phyloP scores from a whole-genome alignment of 2,888 invertebrate genomes.

The Fragum whitleyi region DNA sequence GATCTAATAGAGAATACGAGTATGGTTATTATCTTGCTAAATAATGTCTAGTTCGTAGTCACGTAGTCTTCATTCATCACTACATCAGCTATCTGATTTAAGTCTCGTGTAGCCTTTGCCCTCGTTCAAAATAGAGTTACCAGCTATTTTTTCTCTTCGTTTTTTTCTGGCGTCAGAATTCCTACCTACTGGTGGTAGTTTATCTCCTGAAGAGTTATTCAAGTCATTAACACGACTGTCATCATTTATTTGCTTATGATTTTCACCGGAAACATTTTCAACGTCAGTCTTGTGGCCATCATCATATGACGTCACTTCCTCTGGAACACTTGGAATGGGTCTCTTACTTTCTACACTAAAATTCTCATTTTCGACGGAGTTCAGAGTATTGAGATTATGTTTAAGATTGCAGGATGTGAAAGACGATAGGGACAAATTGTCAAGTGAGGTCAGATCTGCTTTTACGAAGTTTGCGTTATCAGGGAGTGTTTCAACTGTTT shows the following conservation, averaged over 20 bases:
- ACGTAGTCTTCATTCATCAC: not conserved
- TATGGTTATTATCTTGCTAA: too few relatives aligned
- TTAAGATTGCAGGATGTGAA: slow-evolving; percentile 20
- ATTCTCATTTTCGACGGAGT: not conserved
- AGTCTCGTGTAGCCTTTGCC: slow-evolving; percentile 49
- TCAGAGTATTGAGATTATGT: not conserved
- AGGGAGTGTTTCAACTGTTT: not conserved
- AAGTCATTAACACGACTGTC: too few relatives aligned
- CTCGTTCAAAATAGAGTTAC: slow-evolving; percentile 43
- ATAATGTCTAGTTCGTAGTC: too few relatives aligned
- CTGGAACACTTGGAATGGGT: slow-evolving; percentile 51
- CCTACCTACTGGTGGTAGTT: not conserved
- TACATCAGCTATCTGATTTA: slow-evolving; percentile 37
- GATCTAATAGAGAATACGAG: too few relatives aligned
- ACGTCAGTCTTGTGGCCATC: slow-evolving; percentile 5
- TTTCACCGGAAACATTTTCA: not conserved
- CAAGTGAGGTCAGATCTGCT: slow-evolving; percentile 35
- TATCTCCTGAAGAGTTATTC: not conserved
- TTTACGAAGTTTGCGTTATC: slow-evolving; percentile 22
- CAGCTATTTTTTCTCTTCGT: slow-evolving; percentile 43
- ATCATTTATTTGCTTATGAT: not conserved
- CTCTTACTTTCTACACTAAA: slow-evolving; percentile 28
- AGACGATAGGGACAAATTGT: slow-evolving; percentile 52
- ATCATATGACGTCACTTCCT: slow-evolving; percentile 44
- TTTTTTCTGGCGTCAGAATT: slow-evolving; percentile 50